Conservation (phyloP, 1,140 invertebrate genomes). For the Drosophila varians region DNA sequence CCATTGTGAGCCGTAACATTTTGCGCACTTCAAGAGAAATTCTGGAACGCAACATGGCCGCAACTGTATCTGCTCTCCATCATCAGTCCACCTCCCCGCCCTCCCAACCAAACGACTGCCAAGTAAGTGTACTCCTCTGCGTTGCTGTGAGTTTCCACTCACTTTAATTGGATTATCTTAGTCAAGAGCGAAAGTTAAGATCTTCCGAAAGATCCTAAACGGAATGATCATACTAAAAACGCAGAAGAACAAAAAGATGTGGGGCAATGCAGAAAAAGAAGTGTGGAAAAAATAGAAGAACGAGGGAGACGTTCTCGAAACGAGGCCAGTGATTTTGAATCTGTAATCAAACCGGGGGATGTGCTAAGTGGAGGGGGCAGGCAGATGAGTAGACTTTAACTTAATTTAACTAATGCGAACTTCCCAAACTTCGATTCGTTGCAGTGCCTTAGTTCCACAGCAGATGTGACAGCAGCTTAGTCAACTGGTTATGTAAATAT, state of each 20-base stretch:
- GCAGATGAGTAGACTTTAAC: no score
- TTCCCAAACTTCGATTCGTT: no score
- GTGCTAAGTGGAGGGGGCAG: no score
- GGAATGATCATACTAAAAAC: neutral
- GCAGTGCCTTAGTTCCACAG: neutral
- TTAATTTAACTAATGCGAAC: no score
- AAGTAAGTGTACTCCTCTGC: conserved; percentile 63
- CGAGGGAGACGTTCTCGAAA: neutral
- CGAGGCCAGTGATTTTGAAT: conserved; percentile 2
- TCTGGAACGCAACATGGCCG: conserved; percentile 80
- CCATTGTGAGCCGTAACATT: conserved; percentile 72
- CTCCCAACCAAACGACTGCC: conserved; percentile 53
- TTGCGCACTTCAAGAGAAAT: conserved; percentile 82
- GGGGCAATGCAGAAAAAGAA: neutral
- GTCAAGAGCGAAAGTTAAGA: neutral
- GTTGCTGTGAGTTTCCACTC: conserved; percentile 24
- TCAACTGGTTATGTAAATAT: conserved; percentile 3
- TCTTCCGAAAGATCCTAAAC: neutral
- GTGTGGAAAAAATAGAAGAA: neutral
- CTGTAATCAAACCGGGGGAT: neutral
- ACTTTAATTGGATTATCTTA: conserved; percentile 56
- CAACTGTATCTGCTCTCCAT: conserved; percentile 66
- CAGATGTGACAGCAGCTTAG: conserved; percentile 6
- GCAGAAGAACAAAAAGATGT: neutral
- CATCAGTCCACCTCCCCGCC: conserved; percentile 48